Percentiles rank a stretch among this genome's conserved stretches.
Conservation (phyloP, 2,797 vertebrate species). For the Xenops minutus region DNA sequence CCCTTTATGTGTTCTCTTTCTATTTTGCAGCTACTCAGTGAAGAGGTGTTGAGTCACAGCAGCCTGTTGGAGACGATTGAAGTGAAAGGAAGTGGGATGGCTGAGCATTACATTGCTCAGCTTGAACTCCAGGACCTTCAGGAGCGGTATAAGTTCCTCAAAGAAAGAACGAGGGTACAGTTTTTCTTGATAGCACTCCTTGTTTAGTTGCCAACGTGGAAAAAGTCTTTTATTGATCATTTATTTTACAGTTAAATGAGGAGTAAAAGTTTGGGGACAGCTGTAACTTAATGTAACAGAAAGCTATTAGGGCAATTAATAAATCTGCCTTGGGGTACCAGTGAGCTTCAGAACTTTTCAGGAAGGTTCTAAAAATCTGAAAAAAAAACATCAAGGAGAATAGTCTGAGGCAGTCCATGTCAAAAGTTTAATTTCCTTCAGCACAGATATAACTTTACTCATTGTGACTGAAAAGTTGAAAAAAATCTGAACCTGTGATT, state of each 20-base stretch:
- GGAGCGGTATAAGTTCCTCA: constrained; percentile 83
- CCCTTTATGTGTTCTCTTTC: neutral
- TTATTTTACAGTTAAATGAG: neutral
- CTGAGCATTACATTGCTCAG: constrained; percentile 88
- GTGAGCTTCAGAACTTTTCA: neutral
- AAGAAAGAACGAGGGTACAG: constrained; percentile 88
- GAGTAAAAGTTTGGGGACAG: neutral
- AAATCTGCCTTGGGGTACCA: neutral
- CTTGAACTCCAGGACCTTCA: constrained; percentile 91
- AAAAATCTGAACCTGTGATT: neutral
- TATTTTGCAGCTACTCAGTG: constrained; percentile 85
- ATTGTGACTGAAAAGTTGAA: neutral
- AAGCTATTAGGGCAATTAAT: neutral
- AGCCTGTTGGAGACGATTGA: constrained; percentile 91
- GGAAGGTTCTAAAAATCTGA: neutral
- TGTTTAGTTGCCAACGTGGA: neutral
- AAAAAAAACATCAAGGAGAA: neutral
- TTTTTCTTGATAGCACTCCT: neutral
- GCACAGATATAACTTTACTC: neutral
- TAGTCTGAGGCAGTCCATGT: neutral
- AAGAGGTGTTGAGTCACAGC: constrained; percentile 91
- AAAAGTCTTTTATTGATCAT: neutral
- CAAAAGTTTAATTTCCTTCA: neutral
- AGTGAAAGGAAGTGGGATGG: constrained; percentile 88
- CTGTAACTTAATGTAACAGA: neutral